A percentile compares a stretch with the other conserved stretches of the same genome.
These are phyloP conservation scores for Psittacara wagleri DNA, from an alignment of 2,113 vertebrate species.

Conservation along the genomic window DNA sequence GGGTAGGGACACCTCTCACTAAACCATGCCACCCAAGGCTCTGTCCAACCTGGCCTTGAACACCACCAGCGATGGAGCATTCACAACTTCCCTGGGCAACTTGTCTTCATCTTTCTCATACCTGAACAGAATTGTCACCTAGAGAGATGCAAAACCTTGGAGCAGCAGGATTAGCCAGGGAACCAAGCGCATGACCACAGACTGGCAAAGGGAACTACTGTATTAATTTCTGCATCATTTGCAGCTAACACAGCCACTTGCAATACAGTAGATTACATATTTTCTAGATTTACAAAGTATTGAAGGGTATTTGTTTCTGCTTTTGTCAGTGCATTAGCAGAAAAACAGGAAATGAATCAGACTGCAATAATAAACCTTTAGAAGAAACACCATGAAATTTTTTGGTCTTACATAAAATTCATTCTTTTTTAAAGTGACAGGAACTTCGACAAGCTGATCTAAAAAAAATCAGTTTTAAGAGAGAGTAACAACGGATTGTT, in stretches of 20 bases:
- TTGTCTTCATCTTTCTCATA: not conserved
- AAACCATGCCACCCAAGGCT: too few relatives aligned
- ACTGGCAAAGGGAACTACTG: not conserved
- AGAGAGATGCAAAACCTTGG: not conserved
- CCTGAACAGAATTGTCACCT: not conserved
- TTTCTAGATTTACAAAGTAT: constrained; percentile 11
- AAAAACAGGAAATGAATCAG: constrained; percentile 66
- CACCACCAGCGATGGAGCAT: too few relatives aligned
- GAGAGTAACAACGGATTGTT: not conserved
- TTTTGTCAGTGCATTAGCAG: constrained; percentile 40
- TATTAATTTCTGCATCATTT: not conserved
- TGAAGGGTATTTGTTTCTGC: constrained; percentile 27
- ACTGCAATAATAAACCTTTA: constrained; percentile 53
- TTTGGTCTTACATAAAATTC: not conserved
- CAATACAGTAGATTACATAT: not conserved
- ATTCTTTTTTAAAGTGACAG: not conserved
- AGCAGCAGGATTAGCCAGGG: not conserved
- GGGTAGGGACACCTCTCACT: too few relatives aligned
- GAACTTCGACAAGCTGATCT: not conserved
- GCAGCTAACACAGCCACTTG: not conserved
- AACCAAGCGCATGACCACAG: not conserved
- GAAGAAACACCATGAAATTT: constrained; percentile 28
- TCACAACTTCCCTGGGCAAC: too few relatives aligned
- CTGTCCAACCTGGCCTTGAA: too few relatives aligned
- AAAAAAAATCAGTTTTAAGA: not conserved